Base-by-base conservation (phyloP, 2,113 vertebrate species). In the Xyliphius kryptos region DNA sequence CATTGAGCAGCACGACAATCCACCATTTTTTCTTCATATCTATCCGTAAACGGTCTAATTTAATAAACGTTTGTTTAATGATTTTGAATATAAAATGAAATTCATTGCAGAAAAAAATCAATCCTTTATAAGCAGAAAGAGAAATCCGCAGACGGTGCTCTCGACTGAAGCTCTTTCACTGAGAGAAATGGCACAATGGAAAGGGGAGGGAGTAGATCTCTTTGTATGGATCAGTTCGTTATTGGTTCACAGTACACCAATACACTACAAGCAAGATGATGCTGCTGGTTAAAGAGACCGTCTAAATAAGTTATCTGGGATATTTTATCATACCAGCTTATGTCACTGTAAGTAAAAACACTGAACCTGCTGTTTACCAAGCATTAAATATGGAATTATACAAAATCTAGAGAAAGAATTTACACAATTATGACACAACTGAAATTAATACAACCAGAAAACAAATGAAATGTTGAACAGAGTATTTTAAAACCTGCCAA, bases 21-120 rank as follows among this genome's bases (percentile, higher is more conserved):
- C 65, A 66, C 63, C 67, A 77, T 71, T 51, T 65, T 74, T 19
- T 81, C 79, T 70, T 89, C 86, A 12, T 55, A 57, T 61, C 46
- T 49, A 47, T 57, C 49, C 16, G 63, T 54, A 48, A 12, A 19
- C 13, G 41, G n/a, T 56, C 65, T 53, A 72, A 67, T 58, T 67
- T 60, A 19, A 26, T 38, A 56, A 40, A 19, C 19, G 16, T 13
- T 32, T 20, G 9, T 36, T 1, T 37, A 46, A 9, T 14, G 40
- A 19, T 3, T 13, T 19, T 26, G n/a, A 26, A 22, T 7, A 2
- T n/a, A 58, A n/a, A 14, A 6, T n/a, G 41, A 9, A 15, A 46
- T 11, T 0, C 56, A 58, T 58, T 46, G 41, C 56, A 46, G 22
- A 43, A 10, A 46, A 26, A 1, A 26, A 26, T n/a, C n/a, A n/a